Evolutionary conservation across 1,140 invertebrate species (phyloP), one percentile per base, ranked within the genome.

Genomic region (Panonychus citri): DNA sequence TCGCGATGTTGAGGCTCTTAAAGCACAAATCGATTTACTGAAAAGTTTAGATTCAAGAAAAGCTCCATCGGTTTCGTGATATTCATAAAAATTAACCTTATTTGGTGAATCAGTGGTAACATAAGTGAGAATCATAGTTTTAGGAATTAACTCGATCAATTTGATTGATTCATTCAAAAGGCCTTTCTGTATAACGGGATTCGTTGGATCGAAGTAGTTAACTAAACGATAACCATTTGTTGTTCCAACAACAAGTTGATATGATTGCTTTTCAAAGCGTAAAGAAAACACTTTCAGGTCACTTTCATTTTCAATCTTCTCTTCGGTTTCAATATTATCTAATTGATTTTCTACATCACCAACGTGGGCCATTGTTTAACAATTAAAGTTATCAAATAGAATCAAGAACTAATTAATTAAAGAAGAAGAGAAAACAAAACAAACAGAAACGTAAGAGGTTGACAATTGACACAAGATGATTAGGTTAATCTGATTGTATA

Each of bases 41-140:
- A 97, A 99, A 67, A 85, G 91, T 73, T 96, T 95, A 69, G 93
- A 90, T 17, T 40, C 39, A 71, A 91, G 96, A 68, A 99, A 98
- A 74, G 97, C 91, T 54, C 87, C 91, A 58, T 88, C 86, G 70
- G 93, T 95, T 67, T 93, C 93, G 72, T 94, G 97, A 72, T 98
- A 91, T 69, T n/a, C n/a, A n/a, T 87, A 95, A 30, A 98, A 89
- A 74, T 84, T 85, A 21, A 95, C 75, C 71, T 85, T 96, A 62
- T 94, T 76, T 48, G 93, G 90, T 46, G 86, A 83, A 60, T 81
- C 78, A 59, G 88, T 75, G 62, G 84, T 87, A 54, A 98, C 94
- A 64, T 97, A 78, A 25, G 90, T 90, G 63, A 97, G 86, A 62
- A 98, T 74, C 63, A 88, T 94, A 67, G 89, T 95, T 69, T 86